A percentile compares a stretch with the other conserved stretches of the same genome.
These are phyloP conservation scores for Sparidentex hasta DNA, from an alignment of 2,797 vertebrate species.

Conservation along the genomic window DNA sequence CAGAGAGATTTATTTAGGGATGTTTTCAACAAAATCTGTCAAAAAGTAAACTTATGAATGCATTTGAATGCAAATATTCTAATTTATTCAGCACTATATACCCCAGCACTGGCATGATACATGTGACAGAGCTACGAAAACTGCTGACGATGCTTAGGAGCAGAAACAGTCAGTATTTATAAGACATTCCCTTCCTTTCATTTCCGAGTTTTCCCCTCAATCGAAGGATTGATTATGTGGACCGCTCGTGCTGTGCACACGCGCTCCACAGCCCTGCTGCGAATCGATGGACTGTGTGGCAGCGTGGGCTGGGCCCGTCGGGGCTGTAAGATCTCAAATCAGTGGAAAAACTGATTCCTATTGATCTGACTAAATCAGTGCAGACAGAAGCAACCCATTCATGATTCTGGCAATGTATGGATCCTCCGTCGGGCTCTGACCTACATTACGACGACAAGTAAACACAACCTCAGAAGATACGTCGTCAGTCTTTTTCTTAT, in stretches of 20 bases:
- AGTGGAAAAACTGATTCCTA: conserved; percentile 64
- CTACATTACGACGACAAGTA: conserved; percentile 83
- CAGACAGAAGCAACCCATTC: conserved; percentile 67
- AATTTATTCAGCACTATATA: conserved; percentile 10
- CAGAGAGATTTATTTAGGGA: conserved; percentile 32
- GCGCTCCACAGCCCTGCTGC: conserved; percentile 49
- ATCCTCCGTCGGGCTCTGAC: conserved; percentile 80
- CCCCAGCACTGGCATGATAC: neutral
- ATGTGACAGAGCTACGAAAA: conserved; percentile 6
- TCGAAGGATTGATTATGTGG: conserved; percentile 42
- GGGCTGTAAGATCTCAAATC: conserved; percentile 65
- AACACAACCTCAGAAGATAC: conserved; percentile 81
- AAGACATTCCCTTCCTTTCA: neutral
- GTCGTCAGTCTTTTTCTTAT: conserved; percentile 53
- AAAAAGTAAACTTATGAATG: conserved; percentile 24
- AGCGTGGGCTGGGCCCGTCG: conserved; percentile 37
- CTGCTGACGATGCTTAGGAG: neutral
- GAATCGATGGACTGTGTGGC: conserved; percentile 64
- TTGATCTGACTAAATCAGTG: conserved; percentile 71
- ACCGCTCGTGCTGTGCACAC: conserved; percentile 57
- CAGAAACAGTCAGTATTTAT: neutral
- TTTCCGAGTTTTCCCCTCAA: conserved; percentile 25
- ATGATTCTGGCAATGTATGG: conserved; percentile 60
- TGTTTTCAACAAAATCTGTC: conserved; percentile 27
- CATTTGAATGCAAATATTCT: conserved; percentile 6